phyloP scores from a whole-genome alignment of 1,140 invertebrate genomes.

The Caenorhabditis latens region DNA sequence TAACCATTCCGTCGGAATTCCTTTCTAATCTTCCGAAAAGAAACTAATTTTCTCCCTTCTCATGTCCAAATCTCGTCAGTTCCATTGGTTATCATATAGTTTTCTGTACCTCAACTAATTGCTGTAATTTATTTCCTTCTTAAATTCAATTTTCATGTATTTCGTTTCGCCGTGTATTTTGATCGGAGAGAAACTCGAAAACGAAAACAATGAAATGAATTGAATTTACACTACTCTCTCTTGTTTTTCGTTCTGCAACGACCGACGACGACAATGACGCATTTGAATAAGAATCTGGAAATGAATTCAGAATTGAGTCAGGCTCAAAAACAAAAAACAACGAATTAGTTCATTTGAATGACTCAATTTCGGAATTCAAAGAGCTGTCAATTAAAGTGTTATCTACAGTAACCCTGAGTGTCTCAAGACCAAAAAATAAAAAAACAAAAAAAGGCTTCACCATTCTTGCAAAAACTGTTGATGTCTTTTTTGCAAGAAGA shows the following conservation, averaged over 20 bases:
- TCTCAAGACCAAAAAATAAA: no score
- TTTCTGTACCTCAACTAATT: neutral
- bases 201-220: slow-evolving; percentile 14
- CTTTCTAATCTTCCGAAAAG: neutral
- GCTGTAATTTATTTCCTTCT: neutral
- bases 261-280: slow-evolving; percentile 2
- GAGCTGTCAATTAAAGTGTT: no score
- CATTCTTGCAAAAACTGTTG: no score
- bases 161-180: neutral
- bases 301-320: no score
- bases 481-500: no score
- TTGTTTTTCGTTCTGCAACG: neutral
- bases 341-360: no score
- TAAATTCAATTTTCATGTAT: neutral
- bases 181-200: neutral
- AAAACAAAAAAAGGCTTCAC: no score
- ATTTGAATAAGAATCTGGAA: slow-evolving; percentile 11
- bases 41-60: neutral
- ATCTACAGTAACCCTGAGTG: no score
- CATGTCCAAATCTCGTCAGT: neutral
- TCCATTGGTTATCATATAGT: neutral
- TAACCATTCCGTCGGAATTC: slow-evolving; percentile 18
- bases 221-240: neutral
- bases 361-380: no score
- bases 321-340: no score